Evolutionary conservation across 2,113 vertebrate genomes (phyloP).

Genomic region (Ancistrus triradiatus): DNA sequence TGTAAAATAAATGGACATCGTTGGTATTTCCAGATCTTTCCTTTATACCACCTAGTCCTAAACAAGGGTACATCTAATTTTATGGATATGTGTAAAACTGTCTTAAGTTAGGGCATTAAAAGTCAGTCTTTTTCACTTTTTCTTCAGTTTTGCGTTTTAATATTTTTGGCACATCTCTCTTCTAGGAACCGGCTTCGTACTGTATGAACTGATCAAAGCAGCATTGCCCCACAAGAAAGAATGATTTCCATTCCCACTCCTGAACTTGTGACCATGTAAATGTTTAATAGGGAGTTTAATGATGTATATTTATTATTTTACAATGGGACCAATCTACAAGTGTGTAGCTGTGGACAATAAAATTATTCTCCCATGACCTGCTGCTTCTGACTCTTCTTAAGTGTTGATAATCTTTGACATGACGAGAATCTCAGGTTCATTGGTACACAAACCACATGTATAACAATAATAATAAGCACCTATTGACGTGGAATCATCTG

Average conservation of each 20-base stretch:
- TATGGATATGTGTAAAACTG: too few relatives aligned
- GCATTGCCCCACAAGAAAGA: constrained; percentile 78
- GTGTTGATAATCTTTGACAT: constrained; percentile 71
- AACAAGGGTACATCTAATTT: too few relatives aligned
- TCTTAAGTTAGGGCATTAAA: neutral
- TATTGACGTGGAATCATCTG: too few relatives aligned
- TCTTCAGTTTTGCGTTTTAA: too few relatives aligned
- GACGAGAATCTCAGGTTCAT: constrained; percentile 62
- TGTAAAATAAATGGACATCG: too few relatives aligned
- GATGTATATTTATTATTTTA: constrained; percentile 51
- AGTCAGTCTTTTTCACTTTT: neutral
- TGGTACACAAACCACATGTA: too few relatives aligned
- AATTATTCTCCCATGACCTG: constrained; percentile 64
- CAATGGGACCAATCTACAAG: constrained; percentile 64
- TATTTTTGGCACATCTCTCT: constrained; percentile 24
- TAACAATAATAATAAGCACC: too few relatives aligned
- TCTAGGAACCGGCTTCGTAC: constrained; percentile 69
- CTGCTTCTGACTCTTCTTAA: constrained; percentile 50
- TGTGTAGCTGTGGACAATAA: constrained; percentile 74
- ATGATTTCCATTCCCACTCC: constrained; percentile 34
- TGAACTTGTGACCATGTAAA: constrained; percentile 18
- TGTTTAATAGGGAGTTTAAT: constrained; percentile 36
- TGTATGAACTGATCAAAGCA: constrained; percentile 70
- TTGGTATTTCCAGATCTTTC: too few relatives aligned
- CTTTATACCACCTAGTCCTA: too few relatives aligned